phyloP scores from a whole-genome alignment of 2,113 vertebrate species.

The Elephas maximus region DNA sequence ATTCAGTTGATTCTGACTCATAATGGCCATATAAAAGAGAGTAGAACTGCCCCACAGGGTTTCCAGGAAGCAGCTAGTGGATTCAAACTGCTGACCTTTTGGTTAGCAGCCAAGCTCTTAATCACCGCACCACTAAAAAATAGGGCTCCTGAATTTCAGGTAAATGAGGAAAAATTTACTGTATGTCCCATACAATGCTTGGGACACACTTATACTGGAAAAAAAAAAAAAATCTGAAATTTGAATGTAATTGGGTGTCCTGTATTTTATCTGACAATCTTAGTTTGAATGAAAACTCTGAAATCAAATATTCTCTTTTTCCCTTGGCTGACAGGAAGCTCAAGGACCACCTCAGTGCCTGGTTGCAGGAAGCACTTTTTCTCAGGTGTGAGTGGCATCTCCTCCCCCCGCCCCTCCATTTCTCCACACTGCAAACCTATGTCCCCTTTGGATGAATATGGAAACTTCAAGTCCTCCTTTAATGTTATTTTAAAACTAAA shows the following conservation, averaged over 20 bases:
- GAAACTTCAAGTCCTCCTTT: not conserved
- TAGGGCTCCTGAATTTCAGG: not conserved
- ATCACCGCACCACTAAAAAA: no score
- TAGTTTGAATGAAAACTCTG: not conserved
- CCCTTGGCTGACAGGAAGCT: not conserved
- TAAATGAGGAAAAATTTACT: not conserved
- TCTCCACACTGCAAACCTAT: not conserved
- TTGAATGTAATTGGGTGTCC: not conserved
- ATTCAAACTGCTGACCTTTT: no score
- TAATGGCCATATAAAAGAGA: no score
- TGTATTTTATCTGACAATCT: not conserved
- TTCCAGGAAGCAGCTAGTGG: no score
- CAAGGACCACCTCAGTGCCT: not conserved
- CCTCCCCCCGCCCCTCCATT: not conserved
- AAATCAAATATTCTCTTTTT: not conserved
- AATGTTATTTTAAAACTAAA: not conserved
- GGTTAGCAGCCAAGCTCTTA: no score
- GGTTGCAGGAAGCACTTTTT: not conserved
- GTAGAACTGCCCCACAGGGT: no score
- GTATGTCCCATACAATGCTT: not conserved
- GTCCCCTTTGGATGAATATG: not conserved
- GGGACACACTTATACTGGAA: not conserved
- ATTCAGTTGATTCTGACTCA: no score
- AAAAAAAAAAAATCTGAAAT: constrained; percentile 1
- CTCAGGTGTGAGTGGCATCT: not conserved